phyloP scores from a whole-genome alignment of 2,113 vertebrate genomes.

The Etia nguti region DNA sequence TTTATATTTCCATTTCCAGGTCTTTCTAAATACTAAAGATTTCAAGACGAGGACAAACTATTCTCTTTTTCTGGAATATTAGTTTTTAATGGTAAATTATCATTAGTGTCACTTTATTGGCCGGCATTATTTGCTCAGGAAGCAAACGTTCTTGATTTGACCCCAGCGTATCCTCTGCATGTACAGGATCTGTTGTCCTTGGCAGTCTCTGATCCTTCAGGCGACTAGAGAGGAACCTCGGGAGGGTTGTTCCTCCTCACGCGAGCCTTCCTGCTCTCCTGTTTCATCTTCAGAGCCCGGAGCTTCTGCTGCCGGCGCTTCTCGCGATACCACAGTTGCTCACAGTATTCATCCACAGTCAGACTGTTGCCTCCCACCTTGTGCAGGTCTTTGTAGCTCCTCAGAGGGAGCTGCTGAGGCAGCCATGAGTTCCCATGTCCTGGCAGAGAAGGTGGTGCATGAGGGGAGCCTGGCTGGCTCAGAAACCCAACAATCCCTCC shows the following conservation, averaged over 20 bases:
- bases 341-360: slow-evolving; percentile 76
- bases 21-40: neutral
- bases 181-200: neutral
- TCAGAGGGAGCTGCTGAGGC: slow-evolving; percentile 28
- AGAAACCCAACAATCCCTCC: neutral
- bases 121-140: neutral
- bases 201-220: neutral
- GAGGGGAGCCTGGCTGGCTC: neutral
- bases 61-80: neutral
- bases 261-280: slow-evolving; percentile 73
- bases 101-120: neutral
- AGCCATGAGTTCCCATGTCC: slow-evolving; percentile 31
- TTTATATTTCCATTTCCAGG: neutral
- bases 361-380: slow-evolving; percentile 54
- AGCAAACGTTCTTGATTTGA: neutral
- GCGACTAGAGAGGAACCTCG: neutral
- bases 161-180: neutral
- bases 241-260: slow-evolving; percentile 74
- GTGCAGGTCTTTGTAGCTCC: slow-evolving; percentile 73
- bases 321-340: slow-evolving; percentile 77
- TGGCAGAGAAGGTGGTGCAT: neutral
- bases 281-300: slow-evolving; percentile 76
- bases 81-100: neutral
- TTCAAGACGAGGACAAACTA: rapidly evolving
- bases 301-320: slow-evolving; percentile 77